phyloP scores from a whole-genome alignment of 2,797 vertebrate genomes.

The Oreochromis mossambicus region DNA sequence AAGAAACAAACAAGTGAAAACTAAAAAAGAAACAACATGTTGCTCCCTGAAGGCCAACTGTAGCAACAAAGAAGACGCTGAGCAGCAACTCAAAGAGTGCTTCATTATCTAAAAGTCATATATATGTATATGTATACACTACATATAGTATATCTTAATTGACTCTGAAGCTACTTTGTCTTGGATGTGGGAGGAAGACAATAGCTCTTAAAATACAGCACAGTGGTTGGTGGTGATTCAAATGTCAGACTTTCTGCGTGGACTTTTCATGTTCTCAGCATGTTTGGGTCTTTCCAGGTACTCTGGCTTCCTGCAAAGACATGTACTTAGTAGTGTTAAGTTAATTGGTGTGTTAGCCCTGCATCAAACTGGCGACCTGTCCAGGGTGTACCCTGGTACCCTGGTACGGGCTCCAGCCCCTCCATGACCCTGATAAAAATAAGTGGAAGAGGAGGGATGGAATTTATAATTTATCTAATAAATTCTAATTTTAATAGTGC shows the following conservation, averaged over 20 bases:
- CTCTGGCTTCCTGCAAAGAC: neutral
- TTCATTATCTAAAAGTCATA: neutral
- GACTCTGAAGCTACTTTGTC: neutral
- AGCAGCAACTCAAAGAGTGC: neutral
- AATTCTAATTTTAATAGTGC: neutral
- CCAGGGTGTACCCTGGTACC: neutral
- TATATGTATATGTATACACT: neutral
- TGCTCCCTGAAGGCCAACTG: neutral
- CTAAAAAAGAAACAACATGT: neutral
- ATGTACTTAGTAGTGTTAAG: neutral
- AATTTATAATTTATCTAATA: neutral
- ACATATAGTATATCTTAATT: neutral
- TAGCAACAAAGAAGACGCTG: neutral
- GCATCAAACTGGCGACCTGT: neutral
- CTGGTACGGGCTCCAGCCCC: fast-evolving
- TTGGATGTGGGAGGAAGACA: neutral
- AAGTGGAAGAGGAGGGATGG: neutral
- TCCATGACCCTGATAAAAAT: neutral
- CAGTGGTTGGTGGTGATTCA: neutral
- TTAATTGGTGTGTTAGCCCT: neutral
- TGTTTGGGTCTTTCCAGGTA: neutral
- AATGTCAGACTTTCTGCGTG: neutral
- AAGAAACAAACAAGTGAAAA: neutral
- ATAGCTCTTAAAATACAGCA: neutral
- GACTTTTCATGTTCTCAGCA: fast-evolving